A percentile compares a stretch with the other conserved stretches of the same genome.
Conservation (phyloP, 2,797 vertebrate species). For the Harpagifer antarcticus region DNA sequence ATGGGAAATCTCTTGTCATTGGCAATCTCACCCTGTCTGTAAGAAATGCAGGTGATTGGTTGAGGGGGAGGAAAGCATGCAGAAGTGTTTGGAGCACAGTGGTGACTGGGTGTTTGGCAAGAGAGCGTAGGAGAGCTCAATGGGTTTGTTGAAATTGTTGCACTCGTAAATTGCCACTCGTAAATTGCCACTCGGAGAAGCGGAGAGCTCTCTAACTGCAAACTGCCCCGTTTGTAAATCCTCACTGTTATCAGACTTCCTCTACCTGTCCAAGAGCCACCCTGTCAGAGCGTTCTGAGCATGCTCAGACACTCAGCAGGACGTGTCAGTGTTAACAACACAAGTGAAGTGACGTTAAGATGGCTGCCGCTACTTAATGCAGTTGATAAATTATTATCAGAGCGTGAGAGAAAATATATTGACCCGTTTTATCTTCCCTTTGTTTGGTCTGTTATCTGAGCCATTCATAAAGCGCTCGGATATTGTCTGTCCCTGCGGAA, state of each 20-base stretch:
- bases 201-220: conserved; percentile 60
- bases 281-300: conserved; percentile 47
- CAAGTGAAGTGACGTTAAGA: conserved; percentile 44
- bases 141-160: conserved; percentile 71
- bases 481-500: conserved; percentile 42
- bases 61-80: conserved; percentile 64
- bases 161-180: conserved; percentile 72
- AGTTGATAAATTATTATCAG: conserved; percentile 59
- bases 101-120: conserved; percentile 68
- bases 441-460: conserved; percentile 63
- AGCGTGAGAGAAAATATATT: conserved; percentile 62
- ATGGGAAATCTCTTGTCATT: conserved; percentile 17
- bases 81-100: conserved; percentile 69
- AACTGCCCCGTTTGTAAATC: conserved; percentile 64
- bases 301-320: conserved; percentile 41
- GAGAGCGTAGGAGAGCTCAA: conserved; percentile 74
- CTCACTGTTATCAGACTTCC: conserved; percentile 43
- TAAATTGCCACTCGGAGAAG: conserved; percentile 72
- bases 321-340: conserved; percentile 31
- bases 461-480: conserved; percentile 66
- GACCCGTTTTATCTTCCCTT: conserved; percentile 63
- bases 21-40: conserved; percentile 19
- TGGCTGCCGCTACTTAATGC: conserved; percentile 31
- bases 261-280: conserved; percentile 48
- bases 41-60: conserved; percentile 58